phyloP scores from a whole-genome alignment of 2,888 invertebrate species.

The Lasioglossum figueresi region DNA sequence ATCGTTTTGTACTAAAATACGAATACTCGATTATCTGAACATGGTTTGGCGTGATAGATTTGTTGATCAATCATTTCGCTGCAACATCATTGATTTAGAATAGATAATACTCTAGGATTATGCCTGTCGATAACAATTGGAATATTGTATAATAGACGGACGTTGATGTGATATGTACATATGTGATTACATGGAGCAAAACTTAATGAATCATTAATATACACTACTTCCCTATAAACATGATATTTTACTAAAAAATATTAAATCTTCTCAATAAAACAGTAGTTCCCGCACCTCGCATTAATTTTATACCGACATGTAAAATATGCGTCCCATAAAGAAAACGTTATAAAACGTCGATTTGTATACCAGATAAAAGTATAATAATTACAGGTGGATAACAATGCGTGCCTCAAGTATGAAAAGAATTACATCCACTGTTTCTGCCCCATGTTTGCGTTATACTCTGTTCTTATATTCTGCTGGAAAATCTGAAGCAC shows the following conservation, averaged over 20 bases:
- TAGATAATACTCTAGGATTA: background rate
- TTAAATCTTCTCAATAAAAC: background rate
- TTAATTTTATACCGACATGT: background rate
- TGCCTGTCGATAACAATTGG: background rate
- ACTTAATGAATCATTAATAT: background rate
- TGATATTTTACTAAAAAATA: background rate
- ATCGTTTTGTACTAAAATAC: background rate
- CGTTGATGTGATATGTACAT: background rate
- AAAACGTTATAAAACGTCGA: background rate
- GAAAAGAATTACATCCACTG: background rate
- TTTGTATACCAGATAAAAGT: background rate
- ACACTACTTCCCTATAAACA: background rate
- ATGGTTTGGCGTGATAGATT: background rate
- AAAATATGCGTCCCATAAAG: background rate
- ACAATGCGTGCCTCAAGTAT: background rate
- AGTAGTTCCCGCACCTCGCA: background rate
- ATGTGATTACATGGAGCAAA: background rate
- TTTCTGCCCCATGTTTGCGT: background rate
- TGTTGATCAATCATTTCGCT: conserved; percentile 7
- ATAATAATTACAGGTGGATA: background rate
- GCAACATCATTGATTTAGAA: background rate
- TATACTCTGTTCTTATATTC: background rate
- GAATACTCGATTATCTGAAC: background rate
- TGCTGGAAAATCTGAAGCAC: conserved; percentile 1
- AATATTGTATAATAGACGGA: background rate